Percentiles rank a stretch among this genome's conserved stretches.
Conservation (phyloP, 2,113 vertebrate species). For the Toxostoma redivivum region DNA sequence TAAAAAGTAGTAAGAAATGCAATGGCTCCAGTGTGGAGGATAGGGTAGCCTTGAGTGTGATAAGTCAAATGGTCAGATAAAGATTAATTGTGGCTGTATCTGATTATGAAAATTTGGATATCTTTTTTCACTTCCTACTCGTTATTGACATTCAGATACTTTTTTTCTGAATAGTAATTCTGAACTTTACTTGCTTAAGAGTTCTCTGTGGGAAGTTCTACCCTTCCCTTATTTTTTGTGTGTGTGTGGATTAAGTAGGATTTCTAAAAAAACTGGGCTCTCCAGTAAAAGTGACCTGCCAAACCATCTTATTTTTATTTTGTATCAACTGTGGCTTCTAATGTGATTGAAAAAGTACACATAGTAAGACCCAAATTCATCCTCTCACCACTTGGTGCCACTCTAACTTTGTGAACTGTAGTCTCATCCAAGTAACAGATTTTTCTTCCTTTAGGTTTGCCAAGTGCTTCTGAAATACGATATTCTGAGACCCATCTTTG, state of each 20-base stretch:
- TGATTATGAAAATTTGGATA: neutral
- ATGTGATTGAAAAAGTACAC: neutral
- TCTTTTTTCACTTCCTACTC: neutral
- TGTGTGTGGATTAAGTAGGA: neutral
- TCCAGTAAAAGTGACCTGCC: neutral
- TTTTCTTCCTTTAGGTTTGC: neutral
- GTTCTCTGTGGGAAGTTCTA: neutral
- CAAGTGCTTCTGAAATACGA: constrained; percentile 9
- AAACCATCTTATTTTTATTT: neutral
- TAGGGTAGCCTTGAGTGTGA: neutral
- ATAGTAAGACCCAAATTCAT: neutral
- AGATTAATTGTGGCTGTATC: neutral
- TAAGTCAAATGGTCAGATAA: neutral
- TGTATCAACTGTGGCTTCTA: neutral
- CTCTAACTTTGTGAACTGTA: constrained; percentile 68
- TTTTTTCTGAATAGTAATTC: neutral
- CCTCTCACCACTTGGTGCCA: constrained; percentile 72
- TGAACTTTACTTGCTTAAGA: neutral
- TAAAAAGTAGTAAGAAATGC: neutral
- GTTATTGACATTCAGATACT: neutral
- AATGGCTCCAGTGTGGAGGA: neutral
- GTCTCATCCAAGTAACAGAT: neutral
- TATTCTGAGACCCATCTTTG: neutral
- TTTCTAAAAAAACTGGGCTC: neutral
- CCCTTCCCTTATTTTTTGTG: neutral